A percentile compares a stretch with the other conserved stretches of the same genome.
phyloP scores from a whole-genome alignment of 1,140 invertebrate species.

The Radopholus similis region DNA sequence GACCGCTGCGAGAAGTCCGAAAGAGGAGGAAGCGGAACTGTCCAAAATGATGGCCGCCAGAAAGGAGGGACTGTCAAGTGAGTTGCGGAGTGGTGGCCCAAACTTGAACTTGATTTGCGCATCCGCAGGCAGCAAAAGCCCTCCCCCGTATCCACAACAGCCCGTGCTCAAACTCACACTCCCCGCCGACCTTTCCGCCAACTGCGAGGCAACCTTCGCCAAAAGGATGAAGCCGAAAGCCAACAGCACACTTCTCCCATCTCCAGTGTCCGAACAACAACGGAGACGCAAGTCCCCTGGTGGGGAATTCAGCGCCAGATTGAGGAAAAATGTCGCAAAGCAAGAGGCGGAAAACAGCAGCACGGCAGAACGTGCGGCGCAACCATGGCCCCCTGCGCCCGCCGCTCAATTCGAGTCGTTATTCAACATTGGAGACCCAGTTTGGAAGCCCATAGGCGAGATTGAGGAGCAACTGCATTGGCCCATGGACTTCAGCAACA shows the following conservation, averaged over 20 bases:
- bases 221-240: not conserved
- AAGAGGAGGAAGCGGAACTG: too few relatives aligned
- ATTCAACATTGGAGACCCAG: constrained; percentile 11
- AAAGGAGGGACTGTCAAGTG: too few relatives aligned
- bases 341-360: not conserved
- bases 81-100: too few relatives aligned
- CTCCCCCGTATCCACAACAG: not conserved
- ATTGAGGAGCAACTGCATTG: not conserved
- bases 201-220: too few relatives aligned
- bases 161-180: not conserved
- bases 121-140: too few relatives aligned
- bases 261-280: not conserved
- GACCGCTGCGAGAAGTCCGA: not conserved
- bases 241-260: not conserved
- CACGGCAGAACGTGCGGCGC: not conserved
- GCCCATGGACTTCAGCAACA: not conserved
- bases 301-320: not conserved
- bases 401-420: not conserved
- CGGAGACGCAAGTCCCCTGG: constrained; percentile 3
- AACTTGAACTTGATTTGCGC: too few relatives aligned
- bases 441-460: constrained; percentile 14
- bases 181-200: not conserved
- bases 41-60: too few relatives aligned
- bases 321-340: not conserved
- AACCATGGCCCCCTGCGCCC: not conserved